These are phyloP conservation scores for Leucozona laternaria DNA, from an alignment of 2,888 invertebrate species.

Conservation along the genomic window DNA sequence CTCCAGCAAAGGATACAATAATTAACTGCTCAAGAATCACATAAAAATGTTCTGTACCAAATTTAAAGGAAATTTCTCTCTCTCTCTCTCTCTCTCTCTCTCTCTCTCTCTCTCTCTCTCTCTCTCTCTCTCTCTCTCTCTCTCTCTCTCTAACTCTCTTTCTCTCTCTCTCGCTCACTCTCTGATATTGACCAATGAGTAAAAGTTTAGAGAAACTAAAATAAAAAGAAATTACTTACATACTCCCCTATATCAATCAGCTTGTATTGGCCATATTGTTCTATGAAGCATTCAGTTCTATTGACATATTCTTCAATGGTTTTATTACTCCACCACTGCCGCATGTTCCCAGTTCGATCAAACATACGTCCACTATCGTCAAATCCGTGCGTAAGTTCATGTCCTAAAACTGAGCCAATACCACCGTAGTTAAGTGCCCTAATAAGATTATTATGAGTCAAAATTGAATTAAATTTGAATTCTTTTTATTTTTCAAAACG, in stretches of 20 bases:
- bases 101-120: too few species aligned
- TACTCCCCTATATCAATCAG: slow-evolving; percentile 87
- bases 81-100: too few species aligned
- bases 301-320: slow-evolving; percentile 91
- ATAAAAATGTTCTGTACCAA: too few species aligned
- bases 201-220: too few species aligned
- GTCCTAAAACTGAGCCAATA: slow-evolving; percentile 91
- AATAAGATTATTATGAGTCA: slow-evolving; percentile 11
- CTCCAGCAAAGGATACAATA: too few species aligned
- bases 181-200: too few species aligned
- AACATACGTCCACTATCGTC: slow-evolving; percentile 88
- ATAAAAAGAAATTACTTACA: slow-evolving; percentile 86
- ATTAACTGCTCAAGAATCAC: too few species aligned
- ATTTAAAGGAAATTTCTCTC: too few species aligned
- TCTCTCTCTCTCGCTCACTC: too few species aligned
- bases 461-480: background rate
- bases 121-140: too few species aligned
- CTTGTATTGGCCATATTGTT: slow-evolving; percentile 91
- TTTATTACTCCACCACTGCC: slow-evolving; percentile 95
- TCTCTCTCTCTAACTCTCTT: too few species aligned
- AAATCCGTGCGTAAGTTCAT: slow-evolving; percentile 88
- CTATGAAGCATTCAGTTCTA: slow-evolving; percentile 92
- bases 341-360: slow-evolving; percentile 92
- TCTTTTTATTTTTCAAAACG: background rate
- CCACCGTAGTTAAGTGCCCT: slow-evolving; percentile 93